Percentiles rank a stretch among this genome's conserved stretches.
Conservation (phyloP, 2,797 vertebrate species). For the Pogoniulus pusillus region DNA sequence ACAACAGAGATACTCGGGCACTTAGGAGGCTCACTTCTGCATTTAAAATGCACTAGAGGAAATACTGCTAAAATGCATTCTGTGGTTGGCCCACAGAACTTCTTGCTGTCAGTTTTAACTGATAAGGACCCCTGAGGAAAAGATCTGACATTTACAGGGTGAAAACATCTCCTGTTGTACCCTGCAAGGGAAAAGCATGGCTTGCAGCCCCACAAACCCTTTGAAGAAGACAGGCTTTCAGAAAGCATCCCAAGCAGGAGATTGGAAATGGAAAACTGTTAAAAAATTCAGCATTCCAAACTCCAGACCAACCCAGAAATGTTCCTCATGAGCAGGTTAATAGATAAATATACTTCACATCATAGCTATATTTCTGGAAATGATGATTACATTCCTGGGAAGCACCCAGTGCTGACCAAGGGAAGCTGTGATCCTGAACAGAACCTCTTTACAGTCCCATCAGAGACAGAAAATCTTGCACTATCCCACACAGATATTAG, state of each 20-base stretch:
- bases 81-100: background rate
- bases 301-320: background rate
- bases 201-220: background rate
- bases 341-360: background rate
- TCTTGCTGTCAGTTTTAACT: background rate
- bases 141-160: background rate
- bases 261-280: background rate
- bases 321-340: background rate
- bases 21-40: background rate
- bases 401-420: background rate
- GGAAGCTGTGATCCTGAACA: background rate
- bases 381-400: background rate
- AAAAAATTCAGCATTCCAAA: background rate
- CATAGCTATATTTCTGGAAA: background rate
- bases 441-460: background rate
- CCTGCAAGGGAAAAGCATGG: background rate
- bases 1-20: background rate
- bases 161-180: background rate
- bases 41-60: background rate
- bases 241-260: background rate
- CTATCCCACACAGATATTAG: background rate
- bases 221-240: background rate
- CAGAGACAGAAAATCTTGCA: background rate
- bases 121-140: background rate
- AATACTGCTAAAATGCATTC: background rate